phyloP scores from a whole-genome alignment of 92 coral and sea anemone genomes.

The Plumapathes pennacea region DNA sequence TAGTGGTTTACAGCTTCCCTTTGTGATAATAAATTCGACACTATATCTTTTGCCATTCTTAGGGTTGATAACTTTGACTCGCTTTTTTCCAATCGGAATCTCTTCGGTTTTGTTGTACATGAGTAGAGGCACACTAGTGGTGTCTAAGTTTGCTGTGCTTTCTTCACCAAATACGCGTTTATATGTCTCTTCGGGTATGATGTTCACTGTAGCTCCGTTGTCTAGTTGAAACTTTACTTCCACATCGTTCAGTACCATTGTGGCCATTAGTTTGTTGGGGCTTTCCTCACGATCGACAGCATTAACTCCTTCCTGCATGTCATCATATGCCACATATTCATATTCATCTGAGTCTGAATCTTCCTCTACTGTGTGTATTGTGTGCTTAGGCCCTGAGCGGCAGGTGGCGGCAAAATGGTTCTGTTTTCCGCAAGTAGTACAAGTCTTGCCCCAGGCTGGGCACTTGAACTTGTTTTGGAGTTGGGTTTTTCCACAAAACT shows the following conservation, averaged over 20 bases:
- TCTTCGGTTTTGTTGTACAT: slow-evolving; percentile 51
- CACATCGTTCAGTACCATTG: slow-evolving; percentile 14
- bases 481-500: slow-evolving; percentile 49
- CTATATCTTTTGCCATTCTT: slow-evolving; percentile 42
- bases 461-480: slow-evolving; percentile 34
- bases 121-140: slow-evolving; percentile 8
- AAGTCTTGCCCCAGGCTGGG: slow-evolving; percentile 52
- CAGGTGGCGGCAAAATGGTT: slow-evolving; percentile 49
- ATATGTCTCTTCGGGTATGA: slow-evolving; percentile 4
- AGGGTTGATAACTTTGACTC: slow-evolving; percentile 38
- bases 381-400: slow-evolving; percentile 1
- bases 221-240: slow-evolving; percentile 31
- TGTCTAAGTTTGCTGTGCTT: slow-evolving; percentile 14
- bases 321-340: slow-evolving; percentile 40
- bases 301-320: slow-evolving; percentile 10
- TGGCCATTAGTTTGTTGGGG: slow-evolving; percentile 16
- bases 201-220: slow-evolving; percentile 47
- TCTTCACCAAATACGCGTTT: slow-evolving; percentile 25
- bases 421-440: slow-evolving; percentile 25
- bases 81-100: slow-evolving; percentile 45
- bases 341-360: slow-evolving; percentile 22
- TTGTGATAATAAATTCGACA: slow-evolving; percentile 33
- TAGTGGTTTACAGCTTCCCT: slow-evolving; percentile 29
- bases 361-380: slow-evolving; percentile 13
- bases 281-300: slow-evolving; percentile 11